phyloP scores from a whole-genome alignment of 2,888 invertebrate genomes.

The Scaeva pyrastri region DNA sequence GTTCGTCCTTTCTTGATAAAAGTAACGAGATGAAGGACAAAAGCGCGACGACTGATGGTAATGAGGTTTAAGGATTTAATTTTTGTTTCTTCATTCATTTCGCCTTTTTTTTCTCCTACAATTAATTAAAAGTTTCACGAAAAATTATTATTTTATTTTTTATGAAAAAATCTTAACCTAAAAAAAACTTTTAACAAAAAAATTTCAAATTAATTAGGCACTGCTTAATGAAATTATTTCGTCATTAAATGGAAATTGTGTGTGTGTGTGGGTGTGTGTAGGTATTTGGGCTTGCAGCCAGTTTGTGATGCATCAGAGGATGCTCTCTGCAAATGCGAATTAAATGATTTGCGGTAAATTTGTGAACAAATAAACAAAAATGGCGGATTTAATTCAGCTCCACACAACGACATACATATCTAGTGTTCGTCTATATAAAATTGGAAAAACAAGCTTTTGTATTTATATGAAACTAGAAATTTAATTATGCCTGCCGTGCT shows the following conservation, averaged over 20 bases:
- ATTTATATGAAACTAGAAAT: constrained; percentile 53
- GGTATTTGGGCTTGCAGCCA: neutral
- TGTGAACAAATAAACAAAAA: constrained; percentile 52
- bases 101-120: constrained; percentile 42
- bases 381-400: constrained; percentile 2
- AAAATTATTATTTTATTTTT: constrained; percentile 42
- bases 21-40: constrained; percentile 28
- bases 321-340: neutral
- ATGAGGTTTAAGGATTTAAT: constrained; percentile 60
- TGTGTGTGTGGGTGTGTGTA: constrained; percentile 45
- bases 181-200: constrained; percentile 15
- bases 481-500: constrained; percentile 67
- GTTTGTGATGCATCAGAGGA: too few species aligned
- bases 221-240: constrained; percentile 45
- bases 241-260: constrained; percentile 55
- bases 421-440: too few species aligned
- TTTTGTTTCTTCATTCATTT: constrained; percentile 41
- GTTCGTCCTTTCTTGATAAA: neutral
- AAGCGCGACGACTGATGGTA: constrained; percentile 51
- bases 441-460: constrained; percentile 21
- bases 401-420: neutral
- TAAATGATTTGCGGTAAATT: constrained; percentile 49
- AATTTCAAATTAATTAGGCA: constrained; percentile 49
- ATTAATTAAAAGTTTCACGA: constrained; percentile 40
- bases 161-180: neutral